phyloP scores from a whole-genome alignment of 2,888 invertebrate genomes.

The Drosophila eohydei region DNA sequence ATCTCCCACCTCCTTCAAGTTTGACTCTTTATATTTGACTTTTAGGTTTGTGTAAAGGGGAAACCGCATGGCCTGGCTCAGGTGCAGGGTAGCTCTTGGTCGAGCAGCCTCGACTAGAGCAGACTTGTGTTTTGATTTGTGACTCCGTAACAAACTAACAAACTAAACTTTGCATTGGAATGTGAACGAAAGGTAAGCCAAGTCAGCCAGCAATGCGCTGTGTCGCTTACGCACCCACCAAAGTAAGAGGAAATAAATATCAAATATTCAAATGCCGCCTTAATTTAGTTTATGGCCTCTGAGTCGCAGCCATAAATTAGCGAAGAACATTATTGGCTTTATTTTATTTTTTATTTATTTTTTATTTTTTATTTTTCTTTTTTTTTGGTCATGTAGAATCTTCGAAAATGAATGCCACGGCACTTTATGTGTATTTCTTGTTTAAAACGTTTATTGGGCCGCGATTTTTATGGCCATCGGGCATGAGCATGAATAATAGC shows the following conservation, averaged over 20 bases:
- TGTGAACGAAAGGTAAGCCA: neutral
- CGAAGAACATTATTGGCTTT: conserved; percentile 63
- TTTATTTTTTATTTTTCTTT: neutral
- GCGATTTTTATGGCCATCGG: conserved; percentile 56
- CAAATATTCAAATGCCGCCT: conserved; percentile 64
- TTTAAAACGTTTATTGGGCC: conserved; percentile 54
- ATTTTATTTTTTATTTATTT: conserved; percentile 6
- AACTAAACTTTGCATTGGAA: conserved; percentile 17
- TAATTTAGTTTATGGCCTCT: conserved; percentile 66
- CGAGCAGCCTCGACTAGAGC: neutral
- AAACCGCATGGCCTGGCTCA: no score
- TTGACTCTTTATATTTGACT: neutral
- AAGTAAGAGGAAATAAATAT: conserved; percentile 50
- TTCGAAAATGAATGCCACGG: conserved; percentile 55
- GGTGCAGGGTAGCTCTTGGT: neutral
- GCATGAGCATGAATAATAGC: conserved; percentile 66
- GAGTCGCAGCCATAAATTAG: conserved; percentile 57
- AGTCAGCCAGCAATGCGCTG: conserved; percentile 9
- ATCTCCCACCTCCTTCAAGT: neutral
- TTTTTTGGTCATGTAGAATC: conserved; percentile 62
- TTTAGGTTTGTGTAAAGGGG: neutral
- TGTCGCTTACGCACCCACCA: conserved; percentile 65
- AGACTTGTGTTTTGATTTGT: neutral
- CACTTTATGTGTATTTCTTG: conserved; percentile 58
- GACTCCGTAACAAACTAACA: neutral